Conservation (phyloP, 2,888 invertebrate species). For the Leptopterna dolabrata region DNA sequence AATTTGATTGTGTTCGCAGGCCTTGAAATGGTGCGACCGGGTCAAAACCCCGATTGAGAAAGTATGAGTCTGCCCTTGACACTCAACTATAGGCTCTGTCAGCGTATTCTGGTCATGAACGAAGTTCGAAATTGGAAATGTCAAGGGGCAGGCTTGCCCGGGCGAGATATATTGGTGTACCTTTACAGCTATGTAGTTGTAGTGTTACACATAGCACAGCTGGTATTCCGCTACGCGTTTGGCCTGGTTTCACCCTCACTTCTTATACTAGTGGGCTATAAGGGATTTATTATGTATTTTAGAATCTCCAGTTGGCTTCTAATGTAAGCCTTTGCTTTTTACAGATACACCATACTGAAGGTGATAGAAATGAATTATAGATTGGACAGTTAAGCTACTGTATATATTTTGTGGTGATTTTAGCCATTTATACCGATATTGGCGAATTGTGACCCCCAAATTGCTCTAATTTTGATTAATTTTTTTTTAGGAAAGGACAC, state of each 20-base stretch:
- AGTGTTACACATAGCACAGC: not conserved
- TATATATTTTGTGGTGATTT: too few relatives aligned
- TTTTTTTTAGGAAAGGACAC: too few relatives aligned
- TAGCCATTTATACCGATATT: too few relatives aligned
- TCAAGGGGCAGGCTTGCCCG: constrained; percentile 41
- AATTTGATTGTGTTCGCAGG: not conserved
- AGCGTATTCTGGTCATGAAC: constrained; percentile 40
- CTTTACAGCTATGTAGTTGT: not conserved
- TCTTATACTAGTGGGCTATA: too few relatives aligned
- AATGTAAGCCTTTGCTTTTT: too few relatives aligned
- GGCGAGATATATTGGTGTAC: not conserved
- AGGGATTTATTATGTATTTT: too few relatives aligned
- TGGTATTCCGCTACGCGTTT: not conserved
- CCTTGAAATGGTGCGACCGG: not conserved
- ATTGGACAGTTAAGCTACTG: too few relatives aligned
- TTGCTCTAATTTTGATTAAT: too few relatives aligned
- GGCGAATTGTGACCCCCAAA: too few relatives aligned
- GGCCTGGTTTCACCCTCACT: not conserved
- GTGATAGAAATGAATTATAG: too few relatives aligned
- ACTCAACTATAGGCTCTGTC: constrained; percentile 45
- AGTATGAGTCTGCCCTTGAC: constrained; percentile 33
- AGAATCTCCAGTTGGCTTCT: too few relatives aligned
- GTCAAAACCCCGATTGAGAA: constrained; percentile 13
- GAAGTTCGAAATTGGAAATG: constrained; percentile 50
- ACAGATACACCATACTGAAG: too few relatives aligned